phyloP scores from a whole-genome alignment of 2,797 vertebrate species.

The Somateria mollissima region DNA sequence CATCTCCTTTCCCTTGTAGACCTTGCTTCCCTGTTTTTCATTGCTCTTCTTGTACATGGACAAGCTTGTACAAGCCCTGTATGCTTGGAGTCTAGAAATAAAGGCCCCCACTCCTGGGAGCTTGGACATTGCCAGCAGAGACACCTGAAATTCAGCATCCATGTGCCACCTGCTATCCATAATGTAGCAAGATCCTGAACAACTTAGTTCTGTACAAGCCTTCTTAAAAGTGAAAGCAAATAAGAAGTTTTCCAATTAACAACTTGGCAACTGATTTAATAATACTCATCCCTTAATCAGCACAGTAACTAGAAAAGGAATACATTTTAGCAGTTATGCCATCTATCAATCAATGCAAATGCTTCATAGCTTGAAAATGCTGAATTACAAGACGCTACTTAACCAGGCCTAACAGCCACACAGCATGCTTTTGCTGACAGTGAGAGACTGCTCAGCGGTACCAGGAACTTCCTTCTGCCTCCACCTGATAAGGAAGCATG shows the following conservation, averaged over 20 bases:
- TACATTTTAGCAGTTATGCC: neutral
- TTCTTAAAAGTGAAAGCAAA: neutral
- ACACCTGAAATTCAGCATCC: neutral
- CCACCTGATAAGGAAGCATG: neutral
- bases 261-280: neutral
- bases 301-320: neutral
- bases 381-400: neutral
- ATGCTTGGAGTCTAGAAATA: neutral
- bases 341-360: neutral
- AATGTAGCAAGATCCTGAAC: neutral
- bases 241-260: neutral
- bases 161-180: neutral
- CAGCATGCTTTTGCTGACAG: neutral
- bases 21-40: neutral
- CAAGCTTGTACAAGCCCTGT: neutral
- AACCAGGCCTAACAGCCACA: neutral
- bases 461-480: conserved; percentile 21
- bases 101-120: accelerated
- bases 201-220: neutral
- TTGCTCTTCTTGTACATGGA: neutral
- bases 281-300: neutral
- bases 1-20: neutral
- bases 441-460: neutral
- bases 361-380: neutral
- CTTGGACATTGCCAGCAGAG: neutral